A percentile compares a stretch with the other conserved stretches of the same genome.
These are phyloP conservation scores for Drosophila dives DNA, from an alignment of 2,888 invertebrate species.

Conservation along the genomic window DNA sequence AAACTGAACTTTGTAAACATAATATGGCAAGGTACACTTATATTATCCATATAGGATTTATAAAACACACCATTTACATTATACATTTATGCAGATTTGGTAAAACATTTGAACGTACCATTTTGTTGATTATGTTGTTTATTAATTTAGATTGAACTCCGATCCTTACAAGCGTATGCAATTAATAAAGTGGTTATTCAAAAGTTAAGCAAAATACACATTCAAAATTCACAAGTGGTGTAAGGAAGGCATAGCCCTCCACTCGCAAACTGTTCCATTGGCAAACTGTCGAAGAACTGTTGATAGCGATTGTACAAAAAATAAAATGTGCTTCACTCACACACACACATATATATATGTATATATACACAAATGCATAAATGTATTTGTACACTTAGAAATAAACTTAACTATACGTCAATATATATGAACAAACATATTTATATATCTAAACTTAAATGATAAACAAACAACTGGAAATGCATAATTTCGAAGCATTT, in stretches of 20 bases:
- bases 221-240: slow-evolving; percentile 12
- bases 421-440: background rate
- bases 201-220: slow-evolving; percentile 1
- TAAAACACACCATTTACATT: background rate
- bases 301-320: slow-evolving; percentile 69
- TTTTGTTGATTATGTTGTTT: slow-evolving; percentile 19
- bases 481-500: slow-evolving; percentile 25
- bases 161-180: slow-evolving; percentile 9
- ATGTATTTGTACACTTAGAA: slow-evolving; percentile 5
- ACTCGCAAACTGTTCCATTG: slow-evolving; percentile 79
- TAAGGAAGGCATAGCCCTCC: slow-evolving; percentile 68
- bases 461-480: slow-evolving; percentile 32
- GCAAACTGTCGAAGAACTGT: slow-evolving; percentile 81
- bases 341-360: background rate
- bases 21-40: background rate
- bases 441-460: slow-evolving; percentile 18
- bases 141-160: background rate
- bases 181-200: background rate
- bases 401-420: slow-evolving; percentile 15
- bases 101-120: slow-evolving; percentile 49
- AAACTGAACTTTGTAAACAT: background rate
- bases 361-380: background rate
- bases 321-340: slow-evolving; percentile 35
- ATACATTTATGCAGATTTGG: background rate
- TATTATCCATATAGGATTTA: background rate